phyloP scores from a whole-genome alignment of 2,113 vertebrate genomes.

The Ginglymostoma cirratum region DNA sequence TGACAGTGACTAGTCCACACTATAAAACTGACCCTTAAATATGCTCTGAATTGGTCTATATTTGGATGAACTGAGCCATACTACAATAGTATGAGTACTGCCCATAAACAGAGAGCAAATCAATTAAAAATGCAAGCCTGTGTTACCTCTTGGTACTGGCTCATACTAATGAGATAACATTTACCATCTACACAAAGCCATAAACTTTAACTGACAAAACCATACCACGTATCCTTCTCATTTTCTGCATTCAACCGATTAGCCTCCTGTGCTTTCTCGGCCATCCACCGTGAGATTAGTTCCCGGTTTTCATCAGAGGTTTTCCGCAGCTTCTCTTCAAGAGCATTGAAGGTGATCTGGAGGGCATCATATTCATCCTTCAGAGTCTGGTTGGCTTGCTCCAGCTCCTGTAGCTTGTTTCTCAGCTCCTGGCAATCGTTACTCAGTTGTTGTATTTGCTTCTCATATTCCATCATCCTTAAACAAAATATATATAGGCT shows the following conservation, averaged over 20 bases:
- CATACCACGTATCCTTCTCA: slow-evolving; percentile 86
- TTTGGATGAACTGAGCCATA: neutral
- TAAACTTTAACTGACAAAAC: neutral
- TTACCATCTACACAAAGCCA: neutral
- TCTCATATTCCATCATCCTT: slow-evolving; percentile 82
- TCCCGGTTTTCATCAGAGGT: slow-evolving; percentile 95
- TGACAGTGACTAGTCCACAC: neutral
- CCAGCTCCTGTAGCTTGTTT: slow-evolving; percentile 77
- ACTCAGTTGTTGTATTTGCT: slow-evolving; percentile 73
- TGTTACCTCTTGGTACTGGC: neutral
- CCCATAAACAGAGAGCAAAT: neutral
- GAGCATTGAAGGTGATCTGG: slow-evolving; percentile 91
- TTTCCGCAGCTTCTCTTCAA: slow-evolving; percentile 90
- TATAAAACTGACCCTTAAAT: neutral
- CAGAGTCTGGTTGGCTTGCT: slow-evolving; percentile 87
- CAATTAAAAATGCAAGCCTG: neutral
- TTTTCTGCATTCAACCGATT: slow-evolving; percentile 93
- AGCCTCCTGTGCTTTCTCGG: slow-evolving; percentile 94
- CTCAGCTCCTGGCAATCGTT: slow-evolving; percentile 77
- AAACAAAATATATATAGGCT: slow-evolving; percentile 39
- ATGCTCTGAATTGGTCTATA: neutral
- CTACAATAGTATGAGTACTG: neutral
- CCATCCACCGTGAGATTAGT: slow-evolving; percentile 94
- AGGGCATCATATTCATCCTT: slow-evolving; percentile 95
- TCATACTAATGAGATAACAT: neutral